Percentiles rank a stretch among this genome's conserved stretches.
These are phyloP conservation scores for Hirudo medicinalis DNA, from an alignment of 1,140 invertebrate species.

Conservation along the genomic window DNA sequence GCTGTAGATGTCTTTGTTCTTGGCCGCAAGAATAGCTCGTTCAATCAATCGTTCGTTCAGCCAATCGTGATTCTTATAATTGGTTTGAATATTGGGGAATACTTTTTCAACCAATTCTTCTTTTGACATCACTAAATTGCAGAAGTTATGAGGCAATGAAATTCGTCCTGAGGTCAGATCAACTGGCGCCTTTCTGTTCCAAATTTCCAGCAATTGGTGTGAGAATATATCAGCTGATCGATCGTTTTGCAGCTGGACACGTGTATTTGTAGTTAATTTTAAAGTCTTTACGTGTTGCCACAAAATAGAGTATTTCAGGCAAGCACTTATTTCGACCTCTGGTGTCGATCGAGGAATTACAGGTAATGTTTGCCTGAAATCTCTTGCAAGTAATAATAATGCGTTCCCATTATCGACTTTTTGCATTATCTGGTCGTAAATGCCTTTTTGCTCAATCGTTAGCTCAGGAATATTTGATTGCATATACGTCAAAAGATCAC, in stretches of 20 bases:
- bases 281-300: constrained; percentile 28
- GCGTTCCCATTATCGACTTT: too few relatives aligned
- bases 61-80: too few relatives aligned
- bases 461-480: too few relatives aligned
- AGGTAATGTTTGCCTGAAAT: constrained; percentile 45
- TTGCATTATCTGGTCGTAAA: too few relatives aligned
- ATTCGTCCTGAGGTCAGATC: too few relatives aligned
- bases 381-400: constrained; percentile 37
- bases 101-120: constrained; percentile 31
- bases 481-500: too few relatives aligned
- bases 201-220: constrained; percentile 18
- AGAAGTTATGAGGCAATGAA: too few relatives aligned
- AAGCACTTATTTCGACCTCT: constrained; percentile 41
- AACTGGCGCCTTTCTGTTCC: constrained; percentile 25
- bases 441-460: too few relatives aligned
- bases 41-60: too few relatives aligned
- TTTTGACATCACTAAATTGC: constrained; percentile 25
- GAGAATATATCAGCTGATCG: constrained; percentile 16
- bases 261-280: constrained; percentile 25
- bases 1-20: constrained; percentile 21
- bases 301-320: constrained; percentile 39
- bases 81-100: constrained; percentile 27
- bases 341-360: constrained; percentile 38
- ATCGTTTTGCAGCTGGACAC: constrained; percentile 20
- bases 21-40: constrained; percentile 29